phyloP scores from a whole-genome alignment of 2,113 vertebrate species.

The Perca schrenkii region DNA sequence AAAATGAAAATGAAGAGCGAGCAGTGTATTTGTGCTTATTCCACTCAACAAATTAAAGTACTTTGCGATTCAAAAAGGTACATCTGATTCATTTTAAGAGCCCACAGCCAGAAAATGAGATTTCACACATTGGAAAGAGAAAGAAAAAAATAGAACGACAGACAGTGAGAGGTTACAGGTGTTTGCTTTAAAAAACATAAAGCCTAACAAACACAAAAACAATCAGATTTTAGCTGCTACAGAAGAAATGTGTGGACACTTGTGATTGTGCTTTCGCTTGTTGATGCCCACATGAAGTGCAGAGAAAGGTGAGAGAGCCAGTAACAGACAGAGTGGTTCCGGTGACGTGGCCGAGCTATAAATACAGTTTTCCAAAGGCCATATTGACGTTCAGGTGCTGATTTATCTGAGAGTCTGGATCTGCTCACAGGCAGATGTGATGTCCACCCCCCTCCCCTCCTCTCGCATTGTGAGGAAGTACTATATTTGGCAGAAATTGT shows the following conservation, averaged over 20 bases:
- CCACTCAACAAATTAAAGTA: conserved; percentile 21
- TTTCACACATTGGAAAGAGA: background rate
- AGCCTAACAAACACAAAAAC: background rate
- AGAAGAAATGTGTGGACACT: background rate
- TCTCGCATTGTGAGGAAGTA: conserved; percentile 16
- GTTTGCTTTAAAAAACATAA: background rate
- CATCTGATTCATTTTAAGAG: conserved; percentile 16
- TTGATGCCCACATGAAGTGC: background rate
- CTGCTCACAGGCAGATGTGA: conserved; percentile 50
- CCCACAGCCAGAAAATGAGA: conserved; percentile 14
- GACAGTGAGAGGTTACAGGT: background rate
- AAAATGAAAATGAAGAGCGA: conserved; percentile 25
- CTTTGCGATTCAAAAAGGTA: conserved; percentile 1
- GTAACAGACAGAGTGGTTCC: conserved; percentile 33
- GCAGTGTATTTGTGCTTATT: conserved; percentile 7
- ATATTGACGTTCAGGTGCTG: conserved; percentile 76
- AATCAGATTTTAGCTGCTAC: background rate
- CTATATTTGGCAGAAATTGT: conserved; percentile 15
- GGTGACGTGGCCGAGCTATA: conserved; percentile 61
- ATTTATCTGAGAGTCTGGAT: conserved; percentile 69
- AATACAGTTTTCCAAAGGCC: conserved; percentile 73
- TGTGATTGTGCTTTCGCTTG: background rate
- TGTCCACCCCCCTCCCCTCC: background rate
- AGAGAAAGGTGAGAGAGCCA: conserved; percentile 27
- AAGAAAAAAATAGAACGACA: background rate